Base-by-base conservation (phyloP, 64 coral and sea anemone genomes). In the Stylophora pistillata region DNA sequence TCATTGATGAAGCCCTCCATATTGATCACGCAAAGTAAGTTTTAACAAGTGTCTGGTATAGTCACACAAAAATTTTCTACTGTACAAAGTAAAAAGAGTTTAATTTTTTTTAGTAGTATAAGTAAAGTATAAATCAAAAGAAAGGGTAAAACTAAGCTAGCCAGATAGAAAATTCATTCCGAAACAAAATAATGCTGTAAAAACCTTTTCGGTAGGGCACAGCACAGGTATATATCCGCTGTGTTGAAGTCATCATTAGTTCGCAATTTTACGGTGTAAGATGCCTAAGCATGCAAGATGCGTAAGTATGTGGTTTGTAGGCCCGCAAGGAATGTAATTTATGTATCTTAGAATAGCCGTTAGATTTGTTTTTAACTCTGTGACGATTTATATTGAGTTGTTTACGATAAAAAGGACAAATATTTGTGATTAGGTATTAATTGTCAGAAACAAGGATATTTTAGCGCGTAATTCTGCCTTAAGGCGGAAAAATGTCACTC, bases 1-100 rank as follows among this genome's bases (percentile, higher is more conserved):
- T 76, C 41, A 18, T 12, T 15, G 21, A 28, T 68, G 20, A n/a
- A 68, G 64, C 26, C 64, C 64, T 75, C 20, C 7, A 47, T 26
- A 13, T 84, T 69, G 62, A 84, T 26, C 30, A 37, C 25, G 33
- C 60, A 34, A 66, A 84, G 1, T 25, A 33, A 4, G 4, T 23
- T 41, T 6, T 60, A 20, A 14, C 12, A 47, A 84, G 62, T 69
- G 80, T 84, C 10, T 84, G 5, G 15, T 64, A 61, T 21, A 23
- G 62, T 69, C 66, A 62, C 80, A 84, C 80, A 69, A 84, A 54
- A 84, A 84, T 84, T 68, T 47, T 84, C 17, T 62, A 68, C 25
- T 84, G 80, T 84, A 84, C 26, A 84, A 84, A 84, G 37, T 84
- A 84, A 62, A 84, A 68, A 53, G 9, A 53, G 31, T 84, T 84